Conservation (phyloP, 2,113 vertebrate genomes). For the human region DNA sequence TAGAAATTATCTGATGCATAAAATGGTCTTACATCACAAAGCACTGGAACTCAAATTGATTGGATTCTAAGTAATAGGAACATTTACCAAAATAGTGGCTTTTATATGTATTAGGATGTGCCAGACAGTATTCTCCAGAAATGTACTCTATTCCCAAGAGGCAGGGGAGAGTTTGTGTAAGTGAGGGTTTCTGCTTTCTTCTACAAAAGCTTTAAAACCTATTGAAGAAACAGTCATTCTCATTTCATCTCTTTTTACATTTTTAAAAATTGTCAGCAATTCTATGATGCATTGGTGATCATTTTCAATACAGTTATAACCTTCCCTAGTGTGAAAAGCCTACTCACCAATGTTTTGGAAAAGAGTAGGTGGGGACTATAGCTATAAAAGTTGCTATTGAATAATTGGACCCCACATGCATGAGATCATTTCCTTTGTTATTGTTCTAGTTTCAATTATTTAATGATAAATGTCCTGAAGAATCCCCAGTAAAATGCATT, state of each 20-base stretch:
- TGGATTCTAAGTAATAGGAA: not conserved
- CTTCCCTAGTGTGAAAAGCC: not conserved
- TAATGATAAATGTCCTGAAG: not conserved
- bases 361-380: not conserved
- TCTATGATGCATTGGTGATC: not conserved
- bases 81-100: not conserved
- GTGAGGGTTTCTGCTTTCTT: not conserved
- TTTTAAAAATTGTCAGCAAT: not conserved
- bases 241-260: not conserved
- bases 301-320: not conserved
- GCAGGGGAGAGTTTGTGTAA: not conserved
- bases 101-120: not conserved
- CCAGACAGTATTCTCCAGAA: not conserved
- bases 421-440: not conserved
- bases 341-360: not conserved
- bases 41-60: not conserved
- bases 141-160: not conserved
- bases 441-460: not conserved
- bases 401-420: fast-evolving
- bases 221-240: not conserved
- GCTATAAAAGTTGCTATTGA: not conserved
- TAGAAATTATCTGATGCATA: not conserved
- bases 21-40: not conserved
- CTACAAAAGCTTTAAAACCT: not conserved
- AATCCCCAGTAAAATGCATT: not conserved